A percentile compares a stretch with the other conserved stretches of the same genome.
Conservation (phyloP, 2,888 invertebrate species). For the Netelia fuscicornis region DNA sequence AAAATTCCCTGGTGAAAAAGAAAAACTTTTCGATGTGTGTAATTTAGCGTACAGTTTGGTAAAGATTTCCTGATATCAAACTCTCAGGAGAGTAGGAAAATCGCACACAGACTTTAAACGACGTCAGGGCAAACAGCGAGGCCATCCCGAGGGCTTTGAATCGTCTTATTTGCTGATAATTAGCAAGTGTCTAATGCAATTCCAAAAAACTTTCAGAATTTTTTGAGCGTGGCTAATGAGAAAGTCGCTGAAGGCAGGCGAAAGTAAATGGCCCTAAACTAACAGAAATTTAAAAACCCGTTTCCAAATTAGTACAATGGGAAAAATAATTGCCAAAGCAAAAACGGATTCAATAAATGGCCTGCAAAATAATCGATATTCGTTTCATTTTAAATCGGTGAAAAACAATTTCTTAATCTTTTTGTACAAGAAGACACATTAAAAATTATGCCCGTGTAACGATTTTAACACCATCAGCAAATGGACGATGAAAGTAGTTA, state of each 20-base stretch:
- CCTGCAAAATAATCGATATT: too few species aligned
- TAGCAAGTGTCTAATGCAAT: conserved; percentile 34
- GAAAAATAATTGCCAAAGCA: not conserved
- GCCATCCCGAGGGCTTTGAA: conserved; percentile 14
- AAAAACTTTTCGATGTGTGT: too few species aligned
- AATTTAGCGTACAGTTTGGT: too few species aligned
- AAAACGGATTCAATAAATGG: too few species aligned
- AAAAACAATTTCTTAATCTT: too few species aligned
- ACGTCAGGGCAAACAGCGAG: conserved; percentile 1
- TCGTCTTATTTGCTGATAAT: conserved; percentile 63
- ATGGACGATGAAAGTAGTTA: too few species aligned
- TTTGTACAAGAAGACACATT: too few species aligned
- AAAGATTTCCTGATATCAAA: not conserved
- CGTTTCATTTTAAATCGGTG: too few species aligned
- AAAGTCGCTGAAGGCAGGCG: not conserved
- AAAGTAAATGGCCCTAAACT: not conserved
- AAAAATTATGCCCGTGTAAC: too few species aligned
- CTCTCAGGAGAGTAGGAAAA: not conserved
- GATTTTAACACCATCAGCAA: too few species aligned
- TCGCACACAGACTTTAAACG: conserved; percentile 15
- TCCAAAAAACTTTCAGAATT: not conserved
- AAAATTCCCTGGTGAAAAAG: too few species aligned
- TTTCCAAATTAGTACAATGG: not conserved
- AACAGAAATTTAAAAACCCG: not conserved
- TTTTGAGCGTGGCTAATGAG: not conserved